Evolutionary conservation across 2,113 vertebrate genomes (phyloP).

Genomic region (Gobiocypris rarus): DNA sequence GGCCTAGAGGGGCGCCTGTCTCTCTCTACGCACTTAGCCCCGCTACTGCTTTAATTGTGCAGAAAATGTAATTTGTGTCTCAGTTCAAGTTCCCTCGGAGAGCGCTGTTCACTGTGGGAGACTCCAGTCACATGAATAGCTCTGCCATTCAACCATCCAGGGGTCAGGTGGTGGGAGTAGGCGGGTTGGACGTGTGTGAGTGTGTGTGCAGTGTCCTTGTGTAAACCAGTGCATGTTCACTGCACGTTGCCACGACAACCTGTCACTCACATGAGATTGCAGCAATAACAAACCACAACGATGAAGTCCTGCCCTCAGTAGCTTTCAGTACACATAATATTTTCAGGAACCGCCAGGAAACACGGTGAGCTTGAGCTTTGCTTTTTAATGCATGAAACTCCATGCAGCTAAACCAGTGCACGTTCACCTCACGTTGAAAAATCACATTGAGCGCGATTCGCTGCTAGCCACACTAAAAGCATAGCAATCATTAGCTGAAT

Average conservation of each 20-base stretch:
- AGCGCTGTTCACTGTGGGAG: conserved; percentile 74
- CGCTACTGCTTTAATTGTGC: conserved; percentile 81
- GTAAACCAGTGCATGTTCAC: conserved; percentile 37
- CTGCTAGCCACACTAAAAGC: background rate
- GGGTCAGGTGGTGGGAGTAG: conserved; percentile 55
- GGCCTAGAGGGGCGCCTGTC: conserved; percentile 71
- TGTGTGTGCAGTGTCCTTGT: conserved; percentile 60
- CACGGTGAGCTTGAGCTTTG: too few relatives aligned
- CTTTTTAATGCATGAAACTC: background rate
- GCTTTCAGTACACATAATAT: too few relatives aligned
- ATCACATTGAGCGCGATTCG: background rate
- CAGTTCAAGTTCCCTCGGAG: conserved; percentile 76
- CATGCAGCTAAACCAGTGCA: background rate
- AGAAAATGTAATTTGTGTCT: conserved; percentile 84
- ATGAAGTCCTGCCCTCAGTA: too few relatives aligned
- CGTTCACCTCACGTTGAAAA: background rate
- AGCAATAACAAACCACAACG: too few relatives aligned
- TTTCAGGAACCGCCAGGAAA: too few relatives aligned
- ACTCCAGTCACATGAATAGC: conserved; percentile 74
- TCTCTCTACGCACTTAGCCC: conserved; percentile 76
- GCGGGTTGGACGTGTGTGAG: conserved; percentile 39
- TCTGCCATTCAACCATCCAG: conserved; percentile 71
- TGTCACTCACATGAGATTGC: too few relatives aligned
- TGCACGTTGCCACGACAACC: too few relatives aligned
- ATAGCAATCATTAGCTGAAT: conserved; percentile 31